Base-by-base conservation (phyloP, 1,140 invertebrate species). In the Pseudomyrmex concolor region DNA sequence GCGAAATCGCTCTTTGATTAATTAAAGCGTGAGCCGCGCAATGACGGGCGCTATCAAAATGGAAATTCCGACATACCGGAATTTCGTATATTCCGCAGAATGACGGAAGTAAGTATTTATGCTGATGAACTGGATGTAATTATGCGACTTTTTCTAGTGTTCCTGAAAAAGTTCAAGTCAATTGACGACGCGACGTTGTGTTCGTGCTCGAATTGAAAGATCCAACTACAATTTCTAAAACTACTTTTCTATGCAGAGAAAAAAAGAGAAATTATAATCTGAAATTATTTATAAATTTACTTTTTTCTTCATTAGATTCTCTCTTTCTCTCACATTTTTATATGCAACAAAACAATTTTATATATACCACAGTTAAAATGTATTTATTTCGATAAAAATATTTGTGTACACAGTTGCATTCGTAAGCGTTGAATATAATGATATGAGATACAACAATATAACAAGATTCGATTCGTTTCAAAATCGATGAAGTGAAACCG, bases 1-100 rank as follows among this genome's bases (percentile, higher is more conserved):
- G 17, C 22, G 17, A 17, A 25, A 54, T 73, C 17, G 3, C 12
- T 50, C 34, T 55, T 80, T 70, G n/a, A 80, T 50, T 80, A 59
- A 76, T 76, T 76, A 76, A 50, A 74, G 34, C 43, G 8, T 7
- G 17, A 15, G 12, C 19, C 9, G 4, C 22, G 43, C 17, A n/a
- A 45, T 34, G 17, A 10, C 0, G 22, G 5, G 9, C 25, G 15
- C 15, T 34, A 34, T 5, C 2, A 57, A 50, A 62, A 19, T 54
- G 51, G 1, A 67, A 77, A 4, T 12, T 55, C 45, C n/a, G 50
- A 22, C 48, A 63, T 1, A 12, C 50, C 12, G 7, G 3, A 54
- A 54, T 66, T 19, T 64, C 43, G 13, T 7, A 0, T 55, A 77
- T 78, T 15, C 34, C 34, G 34, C 4, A n/a, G 15, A 54, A 34